Evolutionary conservation across 1,140 invertebrate genomes (phyloP).

Genomic region (Subanguina moxae): DNA sequence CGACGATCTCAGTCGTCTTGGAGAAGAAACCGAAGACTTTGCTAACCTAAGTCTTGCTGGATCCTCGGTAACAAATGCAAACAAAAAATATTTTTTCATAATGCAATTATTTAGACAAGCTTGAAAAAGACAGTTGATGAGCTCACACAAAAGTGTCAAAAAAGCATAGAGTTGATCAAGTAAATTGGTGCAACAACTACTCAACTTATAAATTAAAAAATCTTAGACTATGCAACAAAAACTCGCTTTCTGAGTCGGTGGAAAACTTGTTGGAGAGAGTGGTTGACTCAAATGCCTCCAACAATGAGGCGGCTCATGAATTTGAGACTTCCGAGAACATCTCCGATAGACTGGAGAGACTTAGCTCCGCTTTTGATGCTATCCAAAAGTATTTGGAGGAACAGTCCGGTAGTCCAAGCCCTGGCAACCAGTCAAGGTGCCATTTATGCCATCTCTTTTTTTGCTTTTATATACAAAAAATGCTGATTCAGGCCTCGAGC

Average conservation of each 20-base stretch:
- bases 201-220: neutral
- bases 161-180: conserved; percentile 39
- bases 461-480: neutral
- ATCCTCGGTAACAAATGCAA: conserved; percentile 8
- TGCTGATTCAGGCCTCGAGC: neutral
- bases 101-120: conserved; percentile 12
- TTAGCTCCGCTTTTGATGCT: conserved; percentile 41
- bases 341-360: conserved; percentile 32
- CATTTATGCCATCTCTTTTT: neutral
- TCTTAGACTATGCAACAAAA: conserved; percentile 41
- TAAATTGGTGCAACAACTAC: conserved; percentile 18
- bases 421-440: neutral
- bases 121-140: conserved; percentile 43
- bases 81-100: neutral
- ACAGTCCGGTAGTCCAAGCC: conserved; percentile 17
- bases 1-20: conserved; percentile 42
- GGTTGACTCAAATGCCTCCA: conserved; percentile 14
- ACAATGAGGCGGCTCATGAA: conserved; percentile 9
- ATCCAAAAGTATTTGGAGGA: conserved; percentile 44
- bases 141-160: conserved; percentile 42
- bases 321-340: conserved; percentile 16
- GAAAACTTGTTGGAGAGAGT: conserved; percentile 41
- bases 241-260: conserved; percentile 40
- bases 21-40: conserved; percentile 23
- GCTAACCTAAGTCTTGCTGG: conserved; percentile 6